Evolutionary conservation across 2,797 vertebrate species (phyloP).

Genomic region (Rousettus madagascariensis): DNA sequence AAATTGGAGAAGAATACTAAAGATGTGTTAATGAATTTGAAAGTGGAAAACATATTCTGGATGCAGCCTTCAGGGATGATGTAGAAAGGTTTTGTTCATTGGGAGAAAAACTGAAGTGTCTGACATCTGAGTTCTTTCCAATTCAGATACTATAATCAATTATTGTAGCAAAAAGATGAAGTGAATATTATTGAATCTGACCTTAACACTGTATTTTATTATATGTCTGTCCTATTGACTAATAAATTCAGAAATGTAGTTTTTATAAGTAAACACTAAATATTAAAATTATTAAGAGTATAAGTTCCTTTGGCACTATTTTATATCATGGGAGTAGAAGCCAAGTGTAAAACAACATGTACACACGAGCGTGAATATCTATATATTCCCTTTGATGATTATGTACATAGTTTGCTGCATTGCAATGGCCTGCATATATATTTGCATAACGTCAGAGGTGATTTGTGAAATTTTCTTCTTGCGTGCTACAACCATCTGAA

Average conservation of each 20-base stretch:
- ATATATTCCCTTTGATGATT: neutral
- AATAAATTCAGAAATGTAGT: neutral
- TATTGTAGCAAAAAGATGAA: neutral
- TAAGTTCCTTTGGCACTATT: neutral
- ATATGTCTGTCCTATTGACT: neutral
- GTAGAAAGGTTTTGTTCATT: neutral
- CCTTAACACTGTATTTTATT: neutral
- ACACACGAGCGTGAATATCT: too few species aligned
- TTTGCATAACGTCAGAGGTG: neutral
- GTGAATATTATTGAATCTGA: neutral
- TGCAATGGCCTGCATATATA: neutral
- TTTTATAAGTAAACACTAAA: neutral
- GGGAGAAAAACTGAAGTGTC: neutral
- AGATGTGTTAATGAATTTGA: neutral
- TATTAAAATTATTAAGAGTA: neutral
- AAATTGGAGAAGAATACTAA: neutral
- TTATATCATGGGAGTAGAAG: neutral
- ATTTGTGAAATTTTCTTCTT: slow-evolving; percentile 24
- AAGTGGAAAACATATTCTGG: neutral
- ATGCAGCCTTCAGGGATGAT: neutral
- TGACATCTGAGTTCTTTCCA: slow-evolving; percentile 5
- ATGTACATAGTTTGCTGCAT: neutral
- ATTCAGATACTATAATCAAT: neutral
- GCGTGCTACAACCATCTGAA: neutral
- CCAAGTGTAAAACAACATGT: neutral